Evolutionary conservation across 2,113 vertebrate genomes (phyloP).

Genomic region (Xenopus borealis): DNA sequence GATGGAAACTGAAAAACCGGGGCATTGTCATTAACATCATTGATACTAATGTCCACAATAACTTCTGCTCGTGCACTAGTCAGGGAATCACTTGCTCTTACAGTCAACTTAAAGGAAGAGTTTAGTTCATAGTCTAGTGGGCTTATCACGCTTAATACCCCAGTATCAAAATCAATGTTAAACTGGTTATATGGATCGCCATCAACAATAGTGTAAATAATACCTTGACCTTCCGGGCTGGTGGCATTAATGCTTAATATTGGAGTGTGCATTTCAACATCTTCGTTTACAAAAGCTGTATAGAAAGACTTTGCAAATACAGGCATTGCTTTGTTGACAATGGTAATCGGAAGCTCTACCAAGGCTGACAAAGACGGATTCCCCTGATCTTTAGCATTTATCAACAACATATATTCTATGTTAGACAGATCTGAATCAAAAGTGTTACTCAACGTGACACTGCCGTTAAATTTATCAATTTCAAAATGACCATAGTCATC

Average conservation of each 20-base stretch:
- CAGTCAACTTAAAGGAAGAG: conserved; percentile 76
- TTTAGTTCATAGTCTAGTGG: conserved; percentile 83
- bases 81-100: conserved; percentile 89
- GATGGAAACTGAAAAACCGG: conserved; percentile 79
- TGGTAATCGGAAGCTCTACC: conserved; percentile 86
- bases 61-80: conserved; percentile 92
- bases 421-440: conserved; percentile 93
- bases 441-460: conserved; percentile 78
- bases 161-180: conserved; percentile 93
- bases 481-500: conserved; percentile 93
- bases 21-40: conserved; percentile 90
- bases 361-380: conserved; percentile 77
- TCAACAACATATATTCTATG: conserved; percentile 82
- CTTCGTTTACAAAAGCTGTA: conserved; percentile 81
- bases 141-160: conserved; percentile 85
- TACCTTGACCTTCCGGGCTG: conserved; percentile 91
- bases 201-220: conserved; percentile 92
- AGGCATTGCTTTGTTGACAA: conserved; percentile 97
- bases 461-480: conserved; percentile 80
- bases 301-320: conserved; percentile 96
- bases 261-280: conserved; percentile 81
- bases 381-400: conserved; percentile 87
- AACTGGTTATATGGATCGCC: conserved; percentile 88
- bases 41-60: conserved; percentile 80
- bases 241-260: conserved; percentile 91